Base-by-base conservation (phyloP, 2,113 vertebrate genomes). In the Baryphthengus martii region DNA sequence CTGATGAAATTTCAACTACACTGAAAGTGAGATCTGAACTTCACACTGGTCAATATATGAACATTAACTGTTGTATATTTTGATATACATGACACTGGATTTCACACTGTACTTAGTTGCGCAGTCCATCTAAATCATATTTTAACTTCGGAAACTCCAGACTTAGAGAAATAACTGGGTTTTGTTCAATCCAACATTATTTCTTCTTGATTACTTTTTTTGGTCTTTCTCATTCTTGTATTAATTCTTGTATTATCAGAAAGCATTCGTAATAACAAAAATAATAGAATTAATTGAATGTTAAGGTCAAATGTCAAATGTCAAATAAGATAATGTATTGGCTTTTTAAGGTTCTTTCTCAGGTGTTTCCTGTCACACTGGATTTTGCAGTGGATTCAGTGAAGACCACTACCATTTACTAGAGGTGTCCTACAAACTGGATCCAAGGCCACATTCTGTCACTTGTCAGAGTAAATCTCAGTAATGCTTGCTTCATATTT, bases 221-320 rank as follows among this genome's bases (percentile, higher is more conserved):
- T 93, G 35, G 50, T 94, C 84, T 96, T 89, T 96, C 73, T 93
- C 78, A 77, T 89, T 96, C 65, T 82, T 87, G 4, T 39, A 50
- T n/a, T 53, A 89, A 94, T 82, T 93, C 44, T 49, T 75, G 35
- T 45, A 31, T 39, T 42, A 40, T 59, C 44, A 76, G 52, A 93
- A 97, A 81, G 35, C 59, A 76, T 87, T 84, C 90, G 55, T 95
- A 91, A 68, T 42, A 61, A 50, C 45, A 55, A 47, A 85, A 62
- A 47, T 42, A 78, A 37, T 18, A 91, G 63, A 95, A 89, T 53
- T n/a, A n/a, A n/a, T n/a, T n/a, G n/a, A n/a, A n/a, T n/a, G n/a
- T n/a, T n/a, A n/a, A n/a, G n/a, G n/a, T n/a, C n/a, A n/a, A n/a
- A n/a, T n/a, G n/a, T n/a, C n/a, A n/a, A n/a, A n/a, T n/a, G n/a